Evolutionary conservation across 2,797 vertebrate genomes (phyloP), one percentile per base, ranked within the genome.

Genomic region (Salmo trutta): DNA sequence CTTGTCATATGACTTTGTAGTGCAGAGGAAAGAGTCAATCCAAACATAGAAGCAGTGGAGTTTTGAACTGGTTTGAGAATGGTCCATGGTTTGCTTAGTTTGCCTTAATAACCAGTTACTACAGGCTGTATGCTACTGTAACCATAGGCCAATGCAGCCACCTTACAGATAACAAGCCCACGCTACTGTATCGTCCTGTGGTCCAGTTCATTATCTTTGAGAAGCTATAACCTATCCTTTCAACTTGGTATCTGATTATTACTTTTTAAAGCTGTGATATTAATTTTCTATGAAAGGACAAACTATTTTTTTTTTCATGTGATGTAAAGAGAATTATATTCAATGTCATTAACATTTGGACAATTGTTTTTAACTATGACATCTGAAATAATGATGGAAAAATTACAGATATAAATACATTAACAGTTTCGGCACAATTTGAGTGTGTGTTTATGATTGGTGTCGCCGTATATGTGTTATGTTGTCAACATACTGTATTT

Each of bases 21-120:
- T 59, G 56, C 56, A 59, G 56, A 19, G 2, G 56, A 59, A 21
- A 59, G 10, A 59, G n/a, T 59, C 56, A 59, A 59, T 59, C 56
- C 56, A 59, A 7, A 21, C 6, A 2, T 59, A 59, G 56, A 59
- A 59, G 56, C 56, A 59, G 56, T 59, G n/a, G 56, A 59, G 56
- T n/a, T 21, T 19, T 59, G 19, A 59, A 59, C 56, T 59, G 56
- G 56, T 19, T 21, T 59, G 0, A 47, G 41, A 47, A 47, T 14
- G 41, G 41, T 47, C 10, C 10, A 14, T 47, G 10, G 41, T 21
- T 17, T 56, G 19, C n/a, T 59, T 10, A 59, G 17, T 59, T 6
- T 19, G n/a, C 19, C 17, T 36, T 74, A 64, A n/a, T 27, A 53
- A 27, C 19, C 73, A 47, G 24, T 67, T 29, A 71, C 16, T 81